A percentile compares a stretch with the other conserved stretches of the same genome.
Evolutionary conservation across 1,140 invertebrate genomes (phyloP).

Genomic region (Drosophila orosa): DNA sequence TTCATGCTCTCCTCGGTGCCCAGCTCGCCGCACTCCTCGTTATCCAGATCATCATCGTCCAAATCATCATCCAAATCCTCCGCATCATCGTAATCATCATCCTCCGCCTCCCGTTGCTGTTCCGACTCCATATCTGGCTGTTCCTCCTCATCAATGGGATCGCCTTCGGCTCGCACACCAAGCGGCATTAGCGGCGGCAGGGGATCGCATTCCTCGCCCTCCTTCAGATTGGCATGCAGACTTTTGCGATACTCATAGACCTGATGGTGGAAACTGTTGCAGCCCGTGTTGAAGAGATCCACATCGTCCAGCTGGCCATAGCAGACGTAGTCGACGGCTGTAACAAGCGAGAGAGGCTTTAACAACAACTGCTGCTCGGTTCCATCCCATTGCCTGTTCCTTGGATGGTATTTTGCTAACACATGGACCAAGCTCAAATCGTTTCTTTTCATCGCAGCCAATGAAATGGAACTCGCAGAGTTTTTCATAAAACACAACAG

Average conservation of each 20-base stretch:
- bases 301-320: constrained; percentile 80
- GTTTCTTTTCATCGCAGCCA: constrained; percentile 55
- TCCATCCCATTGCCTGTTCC: constrained; percentile 81
- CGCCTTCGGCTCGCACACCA: constrained; percentile 62
- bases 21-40: constrained; percentile 36
- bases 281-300: constrained; percentile 75
- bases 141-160: constrained; percentile 71
- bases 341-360: constrained; percentile 45
- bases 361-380: constrained; percentile 71
- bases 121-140: constrained; percentile 8
- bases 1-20: constrained; percentile 78
- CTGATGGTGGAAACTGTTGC: constrained; percentile 78
- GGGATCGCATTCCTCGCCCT: constrained; percentile 64
- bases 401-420: constrained; percentile 73
- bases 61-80: constrained; percentile 46
- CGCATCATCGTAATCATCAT: constrained; percentile 42
- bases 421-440: constrained; percentile 74
- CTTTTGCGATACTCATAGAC: constrained; percentile 81
- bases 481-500: constrained; percentile 55
- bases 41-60: constrained; percentile 59
- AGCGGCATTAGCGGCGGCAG: constrained; percentile 68
- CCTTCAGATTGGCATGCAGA: constrained; percentile 74
- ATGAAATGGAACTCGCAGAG: constrained; percentile 83
- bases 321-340: constrained; percentile 79
- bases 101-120: constrained; percentile 25